Conservation (phyloP, 2,888 invertebrate genomes). For the Ectropis crepuscularia region DNA sequence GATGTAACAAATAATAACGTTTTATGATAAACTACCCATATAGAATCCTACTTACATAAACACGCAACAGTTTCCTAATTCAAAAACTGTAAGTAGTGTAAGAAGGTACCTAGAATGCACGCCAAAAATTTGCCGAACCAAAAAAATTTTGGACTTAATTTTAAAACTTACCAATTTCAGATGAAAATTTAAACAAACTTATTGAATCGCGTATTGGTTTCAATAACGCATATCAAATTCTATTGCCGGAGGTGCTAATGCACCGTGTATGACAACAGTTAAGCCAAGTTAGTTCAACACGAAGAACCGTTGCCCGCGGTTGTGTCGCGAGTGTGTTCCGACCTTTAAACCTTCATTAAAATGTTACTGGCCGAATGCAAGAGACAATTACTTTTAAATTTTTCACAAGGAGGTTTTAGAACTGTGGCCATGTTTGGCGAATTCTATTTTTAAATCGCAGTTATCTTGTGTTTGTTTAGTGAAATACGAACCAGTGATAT, state of each 20-base stretch:
- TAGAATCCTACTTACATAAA: too few relatives aligned
- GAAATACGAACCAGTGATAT: constrained; percentile 61
- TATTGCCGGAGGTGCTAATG: constrained; percentile 39
- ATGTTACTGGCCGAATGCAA: constrained; percentile 21
- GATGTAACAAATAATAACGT: too few relatives aligned
- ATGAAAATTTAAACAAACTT: neutral
- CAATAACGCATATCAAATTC: constrained; percentile 29
- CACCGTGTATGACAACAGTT: constrained; percentile 35
- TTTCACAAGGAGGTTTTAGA: constrained; percentile 19
- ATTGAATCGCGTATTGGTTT: constrained; percentile 23
- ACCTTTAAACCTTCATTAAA: constrained; percentile 48
- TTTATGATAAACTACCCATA: too few relatives aligned
- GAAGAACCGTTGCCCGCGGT: constrained; percentile 57
- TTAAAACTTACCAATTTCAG: too few relatives aligned
- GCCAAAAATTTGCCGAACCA: too few relatives aligned
- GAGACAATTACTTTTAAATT: constrained; percentile 27
- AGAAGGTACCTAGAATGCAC: too few relatives aligned
- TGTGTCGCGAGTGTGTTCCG: constrained; percentile 44
- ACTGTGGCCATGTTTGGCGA: constrained; percentile 12
- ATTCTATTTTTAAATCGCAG: constrained; percentile 45
- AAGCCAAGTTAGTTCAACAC: constrained; percentile 57
- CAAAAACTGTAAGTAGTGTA: too few relatives aligned
- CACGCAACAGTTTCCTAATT: too few relatives aligned
- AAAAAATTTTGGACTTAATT: too few relatives aligned
- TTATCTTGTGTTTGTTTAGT: constrained; percentile 70